A percentile compares a stretch with the other conserved stretches of the same genome.
Evolutionary conservation across 2,888 invertebrate genomes (phyloP).

Genomic region (Sialis fuliginosa): DNA sequence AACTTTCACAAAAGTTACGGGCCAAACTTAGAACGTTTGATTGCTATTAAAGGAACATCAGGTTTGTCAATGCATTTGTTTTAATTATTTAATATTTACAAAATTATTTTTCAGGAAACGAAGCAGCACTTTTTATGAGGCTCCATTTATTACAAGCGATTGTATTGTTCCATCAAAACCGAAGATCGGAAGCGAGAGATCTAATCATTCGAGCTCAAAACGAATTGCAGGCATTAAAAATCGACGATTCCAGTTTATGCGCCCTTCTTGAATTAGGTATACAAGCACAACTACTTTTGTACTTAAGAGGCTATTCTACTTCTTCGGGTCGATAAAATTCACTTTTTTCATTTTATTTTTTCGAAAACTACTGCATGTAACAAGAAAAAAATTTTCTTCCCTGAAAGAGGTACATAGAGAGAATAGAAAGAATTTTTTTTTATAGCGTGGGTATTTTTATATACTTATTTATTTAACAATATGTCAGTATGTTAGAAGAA

Average conservation of each 20-base stretch:
- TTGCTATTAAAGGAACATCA: constrained; percentile 37
- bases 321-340: too few relatives aligned
- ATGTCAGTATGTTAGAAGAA: too few relatives aligned
- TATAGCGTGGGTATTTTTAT: too few relatives aligned
- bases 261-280: constrained; percentile 39
- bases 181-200: constrained; percentile 37
- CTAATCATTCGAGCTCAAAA: constrained; percentile 41
- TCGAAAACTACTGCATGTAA: too few relatives aligned
- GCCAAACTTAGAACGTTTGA: constrained; percentile 38
- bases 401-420: too few relatives aligned
- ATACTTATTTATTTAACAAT: too few relatives aligned
- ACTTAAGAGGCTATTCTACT: background rate
- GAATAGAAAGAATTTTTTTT: too few relatives aligned
- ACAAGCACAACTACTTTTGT: too few relatives aligned
- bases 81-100: constrained; percentile 3
- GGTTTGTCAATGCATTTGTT: constrained; percentile 21
- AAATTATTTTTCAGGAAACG: constrained; percentile 33
- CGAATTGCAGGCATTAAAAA: constrained; percentile 44
- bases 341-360: too few relatives aligned
- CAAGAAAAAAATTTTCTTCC: too few relatives aligned
- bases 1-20: constrained; percentile 49
- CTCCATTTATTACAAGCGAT: constrained; percentile 66
- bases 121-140: constrained; percentile 57
- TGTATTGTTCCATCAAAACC: constrained; percentile 59
- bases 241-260: constrained; percentile 34